Base-by-base conservation (phyloP, 2,888 invertebrate species). In the Nephrotoma guestfalica region DNA sequence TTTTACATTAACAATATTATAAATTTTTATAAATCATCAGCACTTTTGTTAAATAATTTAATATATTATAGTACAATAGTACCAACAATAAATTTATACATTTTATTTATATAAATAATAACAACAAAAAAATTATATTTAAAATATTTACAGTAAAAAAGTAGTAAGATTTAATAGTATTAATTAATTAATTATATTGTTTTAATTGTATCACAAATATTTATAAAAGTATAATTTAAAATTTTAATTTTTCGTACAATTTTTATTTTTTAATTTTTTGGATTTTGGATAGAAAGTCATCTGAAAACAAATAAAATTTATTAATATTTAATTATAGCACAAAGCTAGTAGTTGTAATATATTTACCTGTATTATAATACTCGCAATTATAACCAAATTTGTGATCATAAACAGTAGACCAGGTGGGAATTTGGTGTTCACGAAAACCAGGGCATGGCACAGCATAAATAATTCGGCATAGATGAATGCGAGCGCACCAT, bases 331-430 rank as follows among this genome's bases (percentile, higher is more conserved):
- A 30, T 71, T 30, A 30, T 3, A 6, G 71, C 2, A 11, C 47
- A 71, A 71, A 71, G 4, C n/a, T 6, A 30, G 1, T 30, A 11
- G 9, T 18, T 71, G 18, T 71, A 30, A 30, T 0, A 15, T 1
- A 30, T 71, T 84, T 84, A 84, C 88, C 88, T 88, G 87, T 41
- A 88, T 87, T 57, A 87, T 87, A 71, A 88, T 86, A 86, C 87
- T 86, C 6, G 86, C 88, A 83, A 88, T 88, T 30, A 88, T 84
- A 1, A 86, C 30, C 13, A 88, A 86, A 83, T 88, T 88, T 9
- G 45, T 51, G n/a, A 88, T 87, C 87, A 88, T 83, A 86, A 88
- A 88, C 30, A 88, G 18, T n/a, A 88, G 85, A 45, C 88, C 88
- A 9, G 88, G 88, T 41, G 88, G 88, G 84, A 87, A 84, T 51